Evolutionary conservation across 2,797 vertebrate genomes (phyloP).

Genomic region (Microctenopoma stevenorrisi): DNA sequence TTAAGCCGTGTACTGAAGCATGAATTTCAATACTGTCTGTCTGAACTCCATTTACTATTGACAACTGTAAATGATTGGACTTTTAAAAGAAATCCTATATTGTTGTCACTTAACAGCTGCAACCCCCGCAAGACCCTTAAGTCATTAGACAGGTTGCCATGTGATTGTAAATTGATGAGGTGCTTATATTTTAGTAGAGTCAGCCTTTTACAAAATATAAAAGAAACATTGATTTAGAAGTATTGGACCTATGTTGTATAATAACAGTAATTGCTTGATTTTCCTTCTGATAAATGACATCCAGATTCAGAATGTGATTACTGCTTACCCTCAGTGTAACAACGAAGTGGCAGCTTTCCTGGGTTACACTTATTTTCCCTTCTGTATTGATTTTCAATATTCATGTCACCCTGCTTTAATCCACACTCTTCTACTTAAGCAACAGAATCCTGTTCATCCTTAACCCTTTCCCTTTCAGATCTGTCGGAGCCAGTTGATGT

Average conservation of each 20-base stretch:
- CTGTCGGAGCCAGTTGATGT: constrained; percentile 94
- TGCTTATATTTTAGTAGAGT: background rate
- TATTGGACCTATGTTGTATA: background rate
- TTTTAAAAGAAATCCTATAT: background rate
- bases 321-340: background rate
- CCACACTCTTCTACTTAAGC: background rate
- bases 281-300: background rate
- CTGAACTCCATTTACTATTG: background rate
- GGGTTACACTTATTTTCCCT: background rate
- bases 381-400: constrained; percentile 3
- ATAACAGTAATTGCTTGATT: background rate
- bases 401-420: background rate
- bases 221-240: background rate
- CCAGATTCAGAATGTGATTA: background rate
- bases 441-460: constrained; percentile 62
- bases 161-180: too few species aligned
- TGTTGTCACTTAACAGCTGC: background rate
- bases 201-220: background rate
- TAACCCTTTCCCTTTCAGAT: constrained; percentile 83
- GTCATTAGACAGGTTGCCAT: background rate
- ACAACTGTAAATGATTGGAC: background rate
- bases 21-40: background rate
- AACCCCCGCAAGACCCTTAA: background rate
- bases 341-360: background rate
- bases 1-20: too few species aligned